phyloP scores from a whole-genome alignment of 2,797 vertebrate genomes.

The Melanotaenia pygmaea region DNA sequence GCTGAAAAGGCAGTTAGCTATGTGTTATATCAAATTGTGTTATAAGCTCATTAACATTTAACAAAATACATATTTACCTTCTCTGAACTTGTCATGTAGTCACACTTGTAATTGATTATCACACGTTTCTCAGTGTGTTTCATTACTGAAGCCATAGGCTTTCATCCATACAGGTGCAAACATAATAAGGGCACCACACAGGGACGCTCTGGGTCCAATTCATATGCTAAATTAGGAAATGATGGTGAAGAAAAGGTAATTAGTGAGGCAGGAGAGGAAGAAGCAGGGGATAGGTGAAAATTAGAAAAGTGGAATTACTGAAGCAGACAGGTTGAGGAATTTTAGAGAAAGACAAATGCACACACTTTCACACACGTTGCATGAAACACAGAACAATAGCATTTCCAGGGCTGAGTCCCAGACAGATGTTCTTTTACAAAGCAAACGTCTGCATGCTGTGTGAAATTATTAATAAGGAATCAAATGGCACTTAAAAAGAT shows the following conservation, averaged over 20 bases:
- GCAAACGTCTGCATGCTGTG: conserved; percentile 44
- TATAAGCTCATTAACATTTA: background rate
- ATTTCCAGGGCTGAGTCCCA: conserved; percentile 41
- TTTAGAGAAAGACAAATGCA: conserved; percentile 23
- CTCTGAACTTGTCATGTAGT: background rate
- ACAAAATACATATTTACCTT: background rate
- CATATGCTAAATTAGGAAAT: conserved; percentile 66
- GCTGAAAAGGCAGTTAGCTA: background rate
- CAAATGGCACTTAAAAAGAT: conserved; percentile 45
- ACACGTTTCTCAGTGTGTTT: conserved; percentile 44
- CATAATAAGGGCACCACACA: conserved; percentile 52
- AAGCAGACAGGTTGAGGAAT: conserved; percentile 48
- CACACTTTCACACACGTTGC: conserved; percentile 9
- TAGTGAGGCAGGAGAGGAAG: conserved; percentile 44
- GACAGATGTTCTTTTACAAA: conserved; percentile 57
- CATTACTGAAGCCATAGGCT: conserved; percentile 25
- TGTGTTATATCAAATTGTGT: background rate
- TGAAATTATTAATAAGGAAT: conserved; percentile 52
- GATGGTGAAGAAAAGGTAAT: conserved; percentile 61
- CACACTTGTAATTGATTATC: conserved; percentile 52
- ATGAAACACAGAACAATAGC: conserved; percentile 27
- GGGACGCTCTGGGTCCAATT: conserved; percentile 45
- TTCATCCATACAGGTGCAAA: conserved; percentile 44
- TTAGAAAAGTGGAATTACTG: conserved; percentile 51
- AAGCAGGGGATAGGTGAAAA: conserved; percentile 45